These are phyloP conservation scores for Oreochromis aureus DNA, from an alignment of 2,113 vertebrate genomes.

Conservation along the genomic window DNA sequence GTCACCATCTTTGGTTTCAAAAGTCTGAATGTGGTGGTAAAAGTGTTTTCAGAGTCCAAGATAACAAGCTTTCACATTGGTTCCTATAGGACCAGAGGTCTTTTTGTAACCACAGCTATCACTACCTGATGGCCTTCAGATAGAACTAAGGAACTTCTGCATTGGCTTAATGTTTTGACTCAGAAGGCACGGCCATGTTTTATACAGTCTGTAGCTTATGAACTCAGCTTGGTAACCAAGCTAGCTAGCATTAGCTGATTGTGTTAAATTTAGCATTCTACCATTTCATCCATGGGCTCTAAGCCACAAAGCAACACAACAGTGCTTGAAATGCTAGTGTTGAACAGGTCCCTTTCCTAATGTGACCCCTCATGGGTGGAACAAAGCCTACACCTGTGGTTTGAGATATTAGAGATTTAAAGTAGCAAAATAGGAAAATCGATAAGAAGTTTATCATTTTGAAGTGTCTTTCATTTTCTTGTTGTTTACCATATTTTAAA, in stretches of 20 bases:
- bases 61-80: not conserved
- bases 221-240: not conserved
- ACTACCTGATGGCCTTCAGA: not conserved
- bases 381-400: not conserved
- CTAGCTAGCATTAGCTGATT: not conserved
- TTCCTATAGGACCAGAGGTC: not conserved
- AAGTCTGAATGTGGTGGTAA: not conserved
- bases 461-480: not conserved
- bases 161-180: not conserved
- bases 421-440: not conserved
- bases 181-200: not conserved
- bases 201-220: not conserved
- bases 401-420: not conserved
- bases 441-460: not conserved
- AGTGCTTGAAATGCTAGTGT: not conserved
- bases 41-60: not conserved
- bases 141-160: not conserved
- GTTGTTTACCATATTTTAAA: not conserved
- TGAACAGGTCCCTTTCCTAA: not conserved
- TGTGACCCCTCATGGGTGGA: not conserved
- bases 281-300: not conserved
- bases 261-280: not conserved
- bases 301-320: not conserved
- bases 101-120: not conserved
- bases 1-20: not conserved